Conservation (phyloP, 2,113 vertebrate species). For the Chionis minor region DNA sequence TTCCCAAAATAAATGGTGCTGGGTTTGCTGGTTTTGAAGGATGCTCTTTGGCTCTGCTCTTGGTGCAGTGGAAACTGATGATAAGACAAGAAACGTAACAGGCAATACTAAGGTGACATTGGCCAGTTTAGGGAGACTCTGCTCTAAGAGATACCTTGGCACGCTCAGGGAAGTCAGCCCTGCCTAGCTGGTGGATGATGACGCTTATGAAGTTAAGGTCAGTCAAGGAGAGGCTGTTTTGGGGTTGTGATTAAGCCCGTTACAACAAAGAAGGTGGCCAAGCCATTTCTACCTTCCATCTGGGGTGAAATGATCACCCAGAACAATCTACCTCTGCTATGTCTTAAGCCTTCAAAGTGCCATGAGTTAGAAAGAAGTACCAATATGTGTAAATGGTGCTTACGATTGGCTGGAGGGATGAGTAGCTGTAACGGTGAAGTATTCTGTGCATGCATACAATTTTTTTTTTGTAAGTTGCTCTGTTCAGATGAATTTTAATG, state of each 20-base stretch:
- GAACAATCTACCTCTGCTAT: background rate
- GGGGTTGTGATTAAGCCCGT: background rate
- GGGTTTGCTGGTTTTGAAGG: background rate
- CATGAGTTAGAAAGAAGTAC: background rate
- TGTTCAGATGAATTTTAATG: constrained; percentile 12
- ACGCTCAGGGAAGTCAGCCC: background rate
- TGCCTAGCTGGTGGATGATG: background rate
- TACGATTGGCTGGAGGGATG: background rate
- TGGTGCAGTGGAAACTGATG: background rate
- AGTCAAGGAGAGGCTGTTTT: background rate
- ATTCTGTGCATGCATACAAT: background rate
- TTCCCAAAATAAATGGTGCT: background rate
- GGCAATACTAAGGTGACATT: background rate
- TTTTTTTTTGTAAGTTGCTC: background rate
- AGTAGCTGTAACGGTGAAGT: background rate
- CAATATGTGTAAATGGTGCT: background rate
- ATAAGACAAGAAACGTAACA: background rate
- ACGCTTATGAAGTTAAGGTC: background rate
- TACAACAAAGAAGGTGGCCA: background rate
- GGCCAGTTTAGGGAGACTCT: background rate
- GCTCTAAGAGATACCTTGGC: background rate
- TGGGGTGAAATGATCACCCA: background rate
- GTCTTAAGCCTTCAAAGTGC: background rate
- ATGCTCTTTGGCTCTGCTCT: background rate
- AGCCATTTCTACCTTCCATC: background rate